Percentiles rank a stretch among this genome's conserved stretches.
Conservation (phyloP, 2,797 vertebrate genomes). For the Poeciliopsis paucimaculata region DNA sequence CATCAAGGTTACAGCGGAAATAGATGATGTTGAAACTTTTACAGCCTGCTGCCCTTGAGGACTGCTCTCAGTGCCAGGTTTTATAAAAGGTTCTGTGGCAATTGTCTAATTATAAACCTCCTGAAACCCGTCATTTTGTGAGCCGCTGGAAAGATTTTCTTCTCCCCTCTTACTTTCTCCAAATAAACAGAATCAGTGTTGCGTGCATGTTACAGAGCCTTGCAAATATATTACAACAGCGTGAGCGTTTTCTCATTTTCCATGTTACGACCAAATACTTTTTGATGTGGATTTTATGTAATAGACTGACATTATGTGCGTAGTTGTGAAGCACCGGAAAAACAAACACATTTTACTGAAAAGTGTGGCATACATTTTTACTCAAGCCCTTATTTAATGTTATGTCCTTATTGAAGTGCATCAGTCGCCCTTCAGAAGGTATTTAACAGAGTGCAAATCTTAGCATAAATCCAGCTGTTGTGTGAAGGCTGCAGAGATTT, state of each 20-base stretch:
- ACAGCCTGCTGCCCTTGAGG: constrained; percentile 43
- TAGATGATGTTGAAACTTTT: constrained; percentile 51
- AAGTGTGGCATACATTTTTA: not conserved
- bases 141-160: constrained; percentile 50
- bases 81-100: constrained; percentile 25
- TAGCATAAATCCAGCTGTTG: not conserved
- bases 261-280: not conserved
- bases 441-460: not conserved
- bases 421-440: not conserved
- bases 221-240: not conserved
- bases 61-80: constrained; percentile 38
- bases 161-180: constrained; percentile 19
- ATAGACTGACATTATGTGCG: not conserved
- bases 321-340: not conserved
- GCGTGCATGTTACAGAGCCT: constrained; percentile 8
- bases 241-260: not conserved
- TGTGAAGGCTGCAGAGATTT: not conserved
- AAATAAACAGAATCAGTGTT: constrained; percentile 35
- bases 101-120: constrained; percentile 62
- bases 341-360: not conserved
- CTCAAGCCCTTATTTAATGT: not conserved
- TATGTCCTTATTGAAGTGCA: not conserved
- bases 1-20: constrained; percentile 52
- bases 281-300: not conserved
- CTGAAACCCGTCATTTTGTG: constrained; percentile 59